A percentile compares a stretch with the other conserved stretches of the same genome.
Conservation (phyloP, 2,888 invertebrate genomes). For the Tupiocoris notatus region DNA sequence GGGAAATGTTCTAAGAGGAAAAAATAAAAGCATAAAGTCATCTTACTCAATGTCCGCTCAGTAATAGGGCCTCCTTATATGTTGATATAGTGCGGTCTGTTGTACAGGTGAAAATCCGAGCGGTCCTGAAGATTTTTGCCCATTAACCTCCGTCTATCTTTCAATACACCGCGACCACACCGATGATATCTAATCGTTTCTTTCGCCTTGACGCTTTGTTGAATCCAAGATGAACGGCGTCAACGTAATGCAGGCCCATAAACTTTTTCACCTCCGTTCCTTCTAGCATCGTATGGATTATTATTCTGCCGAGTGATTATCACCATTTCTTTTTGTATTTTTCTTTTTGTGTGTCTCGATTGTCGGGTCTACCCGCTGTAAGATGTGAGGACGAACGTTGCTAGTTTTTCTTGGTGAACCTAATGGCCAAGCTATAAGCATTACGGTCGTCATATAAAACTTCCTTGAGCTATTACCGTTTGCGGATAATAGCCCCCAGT, state of each 20-base stretch:
- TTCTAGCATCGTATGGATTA: conserved; percentile 23
- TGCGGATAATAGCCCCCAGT: conserved; percentile 19
- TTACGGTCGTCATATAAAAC: conserved; percentile 23
- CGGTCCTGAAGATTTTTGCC: conserved; percentile 1
- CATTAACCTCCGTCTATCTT: conserved; percentile 27
- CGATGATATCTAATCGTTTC: not conserved
- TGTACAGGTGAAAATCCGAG: conserved; percentile 12
- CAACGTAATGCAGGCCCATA: conserved; percentile 33
- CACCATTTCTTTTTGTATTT: conserved; percentile 14
- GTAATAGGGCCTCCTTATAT: not conserved
- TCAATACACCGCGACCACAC: conserved; percentile 30
- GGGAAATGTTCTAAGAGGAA: not conserved
- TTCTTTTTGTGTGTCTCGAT: not conserved
- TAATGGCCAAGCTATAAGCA: conserved; percentile 28
- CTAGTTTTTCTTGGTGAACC: conserved; percentile 18
- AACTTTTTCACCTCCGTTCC: not conserved
- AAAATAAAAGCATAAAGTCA: conserved; percentile 16
- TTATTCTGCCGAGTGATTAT: conserved; percentile 34
- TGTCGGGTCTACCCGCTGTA: not conserved
- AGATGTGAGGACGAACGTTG: conserved; percentile 6
- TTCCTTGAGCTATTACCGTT: conserved; percentile 31
- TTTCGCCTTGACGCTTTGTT: conserved; percentile 22
- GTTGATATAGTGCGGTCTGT: conserved; percentile 18
- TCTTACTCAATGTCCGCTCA: conserved; percentile 10
- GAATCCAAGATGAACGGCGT: conserved; percentile 28